Evolutionary conservation across 2,888 invertebrate genomes (phyloP), one percentile per base, ranked within the genome.

Genomic region (Morpho achilles): DNA sequence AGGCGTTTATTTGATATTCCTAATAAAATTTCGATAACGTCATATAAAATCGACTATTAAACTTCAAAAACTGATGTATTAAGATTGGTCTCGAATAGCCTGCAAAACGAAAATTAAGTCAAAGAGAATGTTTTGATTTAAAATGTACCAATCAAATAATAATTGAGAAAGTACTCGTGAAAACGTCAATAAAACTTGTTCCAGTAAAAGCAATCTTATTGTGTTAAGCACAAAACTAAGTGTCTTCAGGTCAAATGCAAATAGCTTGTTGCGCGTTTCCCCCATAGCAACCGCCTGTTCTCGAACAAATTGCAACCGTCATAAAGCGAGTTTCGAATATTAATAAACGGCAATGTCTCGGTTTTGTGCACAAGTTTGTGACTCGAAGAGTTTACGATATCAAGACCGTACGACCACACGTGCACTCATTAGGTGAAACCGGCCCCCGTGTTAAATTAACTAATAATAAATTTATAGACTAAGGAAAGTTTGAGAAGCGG

Each of bases 171-270:
- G 8, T 45, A 7, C 50, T 47, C 48, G 5, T 5, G 32, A 5
- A 32, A 32, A 32, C 32, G 47, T 42, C 51, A 50, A 41, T 65
- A 62, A 56, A 60, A 53, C 50, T 59, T 61, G 51, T 61, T 56
- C 53, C 63, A 62, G 60, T 56, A 52, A 68, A 67, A 59, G 64
- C 61, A 67, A 64, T 57, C 61, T 61, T 58, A 69, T 67, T 66
- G 66, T 68, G 56, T 58, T 61, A 61, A 61, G 67, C 75, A 78
- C 77, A 79, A 78, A 77, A 79, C 77, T 68, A 68, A 69, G 65
- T 72, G 76, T 76, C 84, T 81, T 77, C 79, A 78, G 85, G 86
- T 86, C 84, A 85, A 81, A 86, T 87, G 84, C 79, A 85, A 87
- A 85, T 87, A 81, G 73, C 79, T 79, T 77, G 82, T 84, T 80